Evolutionary conservation across 2,888 invertebrate species (phyloP), one percentile per base, ranked within the genome.

Genomic region (Leptopilina syphax): DNA sequence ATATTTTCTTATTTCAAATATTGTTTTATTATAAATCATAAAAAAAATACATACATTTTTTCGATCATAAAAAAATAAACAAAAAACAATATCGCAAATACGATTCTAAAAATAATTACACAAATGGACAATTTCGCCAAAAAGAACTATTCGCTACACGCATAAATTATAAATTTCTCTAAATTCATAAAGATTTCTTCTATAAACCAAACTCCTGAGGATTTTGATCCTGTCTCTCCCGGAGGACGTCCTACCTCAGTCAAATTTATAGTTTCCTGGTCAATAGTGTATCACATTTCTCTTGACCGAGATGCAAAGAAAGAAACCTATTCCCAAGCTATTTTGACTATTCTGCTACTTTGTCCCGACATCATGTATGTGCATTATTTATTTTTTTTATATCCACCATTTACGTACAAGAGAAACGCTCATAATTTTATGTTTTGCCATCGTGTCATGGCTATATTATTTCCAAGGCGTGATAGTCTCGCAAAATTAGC

Each of bases 211-310:
- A 47, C 10, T 67, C 44, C 41, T 47, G 18, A 47, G 67, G 67
- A 67, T 47, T 9, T 44, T 41, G 9, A 18, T 12, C 44, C 24
- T 44, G 44, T 67, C 67, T 44, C 44, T 44, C 44, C 44, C 44
- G 44, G 44, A 44, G 44, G 44, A 44, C 44, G 44, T 44, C 44
- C 44, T 44, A 44, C 44, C 44, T 44, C 44, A 44, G 44, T 44
- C 7, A 44, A 57, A 57, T 34, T 54, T 34, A 90, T 91, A 85
- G 81, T 91, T 80, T 77, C 91, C 91, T 91, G 91, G 80, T 91
- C 87, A 82, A 83, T 84, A 89, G 88, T 91, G 91, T 91, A 91
- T 92, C 91, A 89, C 84, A 85, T 91, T 92, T 91, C 91, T 91
- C 91, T 90, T 91, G 91, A 90, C 89, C 86, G 88, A 84, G 86